These are phyloP conservation scores for Astyanax mexicanus DNA, from an alignment of 2,797 vertebrate species.

Conservation along the genomic window DNA sequence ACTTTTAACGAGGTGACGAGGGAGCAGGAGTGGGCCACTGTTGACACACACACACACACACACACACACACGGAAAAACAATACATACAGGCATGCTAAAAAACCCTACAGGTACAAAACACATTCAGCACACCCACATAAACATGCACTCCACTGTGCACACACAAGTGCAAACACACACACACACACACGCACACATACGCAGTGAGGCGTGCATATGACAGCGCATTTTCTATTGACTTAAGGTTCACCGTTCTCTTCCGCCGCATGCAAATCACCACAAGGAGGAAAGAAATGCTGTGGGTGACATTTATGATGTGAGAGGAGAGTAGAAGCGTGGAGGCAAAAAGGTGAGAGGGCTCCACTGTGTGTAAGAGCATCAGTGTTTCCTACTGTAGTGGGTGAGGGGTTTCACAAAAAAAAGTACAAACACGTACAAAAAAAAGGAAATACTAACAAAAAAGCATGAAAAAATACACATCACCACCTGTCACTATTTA, in stretches of 20 bases:
- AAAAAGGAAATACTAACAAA: too few relatives aligned
- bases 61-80: not conserved
- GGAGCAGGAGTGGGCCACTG: not conserved
- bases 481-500: too few relatives aligned
- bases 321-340: not conserved
- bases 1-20: conserved; percentile 18
- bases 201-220: not conserved
- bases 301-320: conserved; percentile 32
- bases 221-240: not conserved
- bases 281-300: not conserved
- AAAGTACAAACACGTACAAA: conserved; percentile 9
- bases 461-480: too few relatives aligned
- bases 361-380: not conserved
- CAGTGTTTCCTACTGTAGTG: conserved; percentile 19
- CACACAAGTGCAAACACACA: not conserved
- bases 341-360: not conserved
- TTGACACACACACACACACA: conserved; percentile 6
- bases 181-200: not conserved
- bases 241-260: not conserved
- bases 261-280: not conserved
- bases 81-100: not conserved
- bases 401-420: not conserved
- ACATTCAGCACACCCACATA: not conserved
- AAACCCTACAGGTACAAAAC: not conserved
- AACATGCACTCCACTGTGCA: too few relatives aligned